These are phyloP conservation scores for Drosophila subpulchrella DNA, from an alignment of 1,140 invertebrate genomes.

Conservation along the genomic window DNA sequence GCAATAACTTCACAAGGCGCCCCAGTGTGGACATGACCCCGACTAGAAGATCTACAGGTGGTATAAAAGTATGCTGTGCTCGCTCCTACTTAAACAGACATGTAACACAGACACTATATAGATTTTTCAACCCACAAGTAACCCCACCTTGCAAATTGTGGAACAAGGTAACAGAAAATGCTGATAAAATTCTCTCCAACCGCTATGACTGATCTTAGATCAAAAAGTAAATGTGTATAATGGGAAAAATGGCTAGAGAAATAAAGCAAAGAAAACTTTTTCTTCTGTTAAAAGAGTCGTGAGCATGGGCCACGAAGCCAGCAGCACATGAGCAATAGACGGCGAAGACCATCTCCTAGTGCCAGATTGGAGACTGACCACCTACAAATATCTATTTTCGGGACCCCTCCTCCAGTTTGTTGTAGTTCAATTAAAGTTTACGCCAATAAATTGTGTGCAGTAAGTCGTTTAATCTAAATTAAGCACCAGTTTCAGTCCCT, in stretches of 20 bases:
- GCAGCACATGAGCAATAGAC: constrained; percentile 32
- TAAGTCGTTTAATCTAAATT: constrained; percentile 82
- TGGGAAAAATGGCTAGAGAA: constrained; percentile 2
- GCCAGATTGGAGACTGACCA: constrained; percentile 50
- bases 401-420: constrained; percentile 18
- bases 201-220: neutral
- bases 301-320: constrained; percentile 68
- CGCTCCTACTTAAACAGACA: constrained; percentile 28
- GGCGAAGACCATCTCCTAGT: neutral
- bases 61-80: constrained; percentile 22
- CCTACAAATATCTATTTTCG: constrained; percentile 70
- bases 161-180: constrained; percentile 53
- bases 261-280: neutral
- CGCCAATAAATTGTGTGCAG: constrained; percentile 81
- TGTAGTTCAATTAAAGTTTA: constrained; percentile 77
- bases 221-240: neutral
- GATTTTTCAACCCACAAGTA: constrained; percentile 53
- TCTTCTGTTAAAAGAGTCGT: constrained; percentile 66
- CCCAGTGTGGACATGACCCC: constrained; percentile 65
- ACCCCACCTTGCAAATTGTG: constrained; percentile 39
- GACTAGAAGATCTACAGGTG: constrained; percentile 63
- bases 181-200: constrained; percentile 7
- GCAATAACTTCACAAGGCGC: constrained; percentile 28
- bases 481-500: constrained; percentile 50
- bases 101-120: neutral